These are phyloP conservation scores for Blastomussa wellsi DNA, from an alignment of 92 coral and sea anemone genomes.

Conservation along the genomic window DNA sequence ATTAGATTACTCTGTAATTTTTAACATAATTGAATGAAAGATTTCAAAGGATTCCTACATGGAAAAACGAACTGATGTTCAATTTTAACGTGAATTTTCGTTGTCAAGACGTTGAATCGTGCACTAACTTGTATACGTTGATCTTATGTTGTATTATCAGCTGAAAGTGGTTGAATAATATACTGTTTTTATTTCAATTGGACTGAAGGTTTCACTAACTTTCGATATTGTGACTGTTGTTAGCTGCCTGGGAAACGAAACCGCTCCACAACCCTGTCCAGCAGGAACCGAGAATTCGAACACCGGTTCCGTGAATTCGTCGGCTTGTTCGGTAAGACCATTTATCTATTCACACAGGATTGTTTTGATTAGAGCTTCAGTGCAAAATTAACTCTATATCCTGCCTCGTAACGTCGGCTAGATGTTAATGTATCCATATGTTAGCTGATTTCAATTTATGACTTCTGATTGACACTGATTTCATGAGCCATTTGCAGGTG, in stretches of 20 bases:
- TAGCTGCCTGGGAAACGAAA: slow-evolving; percentile 86
- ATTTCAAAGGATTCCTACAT: neutral
- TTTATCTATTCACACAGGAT: neutral
- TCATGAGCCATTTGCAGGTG: neutral
- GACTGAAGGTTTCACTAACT: slow-evolving; percentile 3
- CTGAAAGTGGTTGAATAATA: slow-evolving; percentile 16
- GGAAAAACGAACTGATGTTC: neutral
- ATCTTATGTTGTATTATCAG: slow-evolving; percentile 25
- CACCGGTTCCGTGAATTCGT: slow-evolving; percentile 60
- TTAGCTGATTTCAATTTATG: neutral
- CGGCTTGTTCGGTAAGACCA: slow-evolving; percentile 78
- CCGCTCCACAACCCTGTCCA: slow-evolving; percentile 79
- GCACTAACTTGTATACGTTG: neutral
- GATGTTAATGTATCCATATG: neutral
- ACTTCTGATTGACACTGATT: neutral
- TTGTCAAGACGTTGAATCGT: neutral
- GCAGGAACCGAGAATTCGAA: slow-evolving; percentile 72
- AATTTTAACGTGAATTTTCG: neutral
- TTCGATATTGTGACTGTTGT: slow-evolving; percentile 4
- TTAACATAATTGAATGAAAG: neutral
- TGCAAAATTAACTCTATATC: neutral
- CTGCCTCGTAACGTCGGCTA: neutral
- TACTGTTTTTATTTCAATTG: slow-evolving; percentile 35
- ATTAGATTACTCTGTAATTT: neutral
- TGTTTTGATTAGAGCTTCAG: neutral